Conservation (phyloP, 2,888 invertebrate genomes). For the Sceliomorpha sp. region DNA sequence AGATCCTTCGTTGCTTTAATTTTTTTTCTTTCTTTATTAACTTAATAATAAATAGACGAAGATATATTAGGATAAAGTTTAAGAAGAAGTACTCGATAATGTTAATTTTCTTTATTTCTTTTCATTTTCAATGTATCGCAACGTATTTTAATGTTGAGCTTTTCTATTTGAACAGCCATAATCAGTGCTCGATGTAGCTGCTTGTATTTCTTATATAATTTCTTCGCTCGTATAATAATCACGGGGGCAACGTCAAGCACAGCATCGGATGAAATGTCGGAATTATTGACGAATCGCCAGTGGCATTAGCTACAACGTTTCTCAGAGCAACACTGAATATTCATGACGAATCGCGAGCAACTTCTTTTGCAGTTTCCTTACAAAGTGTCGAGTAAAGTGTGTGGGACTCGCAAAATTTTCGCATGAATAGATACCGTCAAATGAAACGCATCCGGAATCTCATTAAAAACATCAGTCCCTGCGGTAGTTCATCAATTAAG, state of each 20-base stretch:
- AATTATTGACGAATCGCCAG: conserved; percentile 24
- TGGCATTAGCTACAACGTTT: conserved; percentile 18
- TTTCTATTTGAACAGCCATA: conserved; percentile 24
- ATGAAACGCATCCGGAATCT: conserved; percentile 1
- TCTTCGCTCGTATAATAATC: conserved; percentile 20
- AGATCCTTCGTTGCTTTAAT: no score
- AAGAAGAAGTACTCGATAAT: no score
- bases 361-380: conserved; percentile 12
- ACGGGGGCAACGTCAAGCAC: conserved; percentile 1
- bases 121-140: background rate
- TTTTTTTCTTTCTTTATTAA: no score
- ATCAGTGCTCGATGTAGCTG: conserved; percentile 24
- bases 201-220: conserved; percentile 30
- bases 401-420: conserved; percentile 10
- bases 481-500: conserved; percentile 1
- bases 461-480: conserved; percentile 4
- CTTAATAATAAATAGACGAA: no score
- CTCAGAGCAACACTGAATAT: conserved; percentile 16
- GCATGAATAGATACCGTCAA: conserved; percentile 9
- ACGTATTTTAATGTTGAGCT: conserved; percentile 19
- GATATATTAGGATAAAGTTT: no score
- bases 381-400: conserved; percentile 13
- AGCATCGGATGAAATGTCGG: conserved; percentile 19
- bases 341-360: conserved; percentile 15
- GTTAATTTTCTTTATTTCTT: no score